Base-by-base conservation (phyloP, 1,140 invertebrate species). In the Triops longicaudatus region DNA sequence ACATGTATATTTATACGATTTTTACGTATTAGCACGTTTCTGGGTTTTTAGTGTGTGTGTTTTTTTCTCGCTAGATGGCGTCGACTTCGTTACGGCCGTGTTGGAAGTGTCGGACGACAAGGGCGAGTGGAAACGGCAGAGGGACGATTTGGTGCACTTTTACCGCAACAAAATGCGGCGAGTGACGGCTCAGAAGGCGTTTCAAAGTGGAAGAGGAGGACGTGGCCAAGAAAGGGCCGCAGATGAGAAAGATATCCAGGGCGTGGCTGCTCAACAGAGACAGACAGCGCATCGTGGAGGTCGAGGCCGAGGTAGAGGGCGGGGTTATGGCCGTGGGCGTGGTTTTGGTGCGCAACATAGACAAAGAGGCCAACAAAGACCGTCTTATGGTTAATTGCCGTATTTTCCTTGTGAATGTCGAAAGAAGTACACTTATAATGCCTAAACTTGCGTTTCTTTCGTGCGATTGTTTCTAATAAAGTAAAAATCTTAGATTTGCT, bases 141-240 rank as follows among this genome's bases (percentile, higher is more conserved):
- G 74, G 12, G 74, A 75, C 12, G 22, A 42, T 41, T 75, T 75
- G 17, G 74, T 75, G 26, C 74, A 44, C 26, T 75, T 75, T 44
- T 75, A 75, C 74, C 63, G 42, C n/a, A 75, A 75, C 37, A 75
- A 75, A 43, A 42, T 75, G 74, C 27, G 74, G 9, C 74, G 74
- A 75, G 28, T 44, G 3, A 44, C 27, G 11, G 37, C 74, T 14
- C 37, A 43, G 4, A 75, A 63, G 50, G 3, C 50, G 14, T 63
- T 63, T 14, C 50, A 63, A 63, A 5, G 50, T 37, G 31, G 31
- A 1, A 14, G 50, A 12, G 50, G 50, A 0, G 50, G 50, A 14
- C 50, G 50, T 63, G 50, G 10, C n/a, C 50, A 63, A 22, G 17
- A 63, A n/a, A 9, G 22, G n/a, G 10, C 50, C 6, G 10, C 10